Evolutionary conservation across 2,113 vertebrate species (phyloP).

Genomic region (Rafetus swinhoei): DNA sequence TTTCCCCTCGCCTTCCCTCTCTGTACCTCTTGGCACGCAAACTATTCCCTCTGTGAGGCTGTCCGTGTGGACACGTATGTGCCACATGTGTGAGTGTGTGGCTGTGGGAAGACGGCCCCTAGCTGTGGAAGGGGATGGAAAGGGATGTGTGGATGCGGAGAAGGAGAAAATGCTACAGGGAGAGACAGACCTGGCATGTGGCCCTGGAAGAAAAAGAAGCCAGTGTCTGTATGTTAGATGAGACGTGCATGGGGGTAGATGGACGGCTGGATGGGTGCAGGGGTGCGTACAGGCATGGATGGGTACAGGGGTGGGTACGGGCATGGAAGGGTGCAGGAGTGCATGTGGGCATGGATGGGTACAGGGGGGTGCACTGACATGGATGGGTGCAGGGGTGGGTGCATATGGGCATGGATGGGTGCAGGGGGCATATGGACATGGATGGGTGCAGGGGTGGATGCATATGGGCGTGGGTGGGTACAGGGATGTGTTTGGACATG

Average conservation of each 20-base stretch:
- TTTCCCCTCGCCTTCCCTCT: accelerated
- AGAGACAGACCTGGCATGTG: not conserved
- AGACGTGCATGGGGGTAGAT: not conserved
- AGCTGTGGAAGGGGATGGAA: not conserved
- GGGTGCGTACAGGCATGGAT: too few species aligned
- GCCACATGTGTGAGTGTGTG: not conserved
- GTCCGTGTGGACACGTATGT: not conserved
- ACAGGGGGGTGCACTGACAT: too few species aligned
- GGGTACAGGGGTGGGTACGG: too few species aligned
- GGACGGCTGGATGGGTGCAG: too few species aligned
- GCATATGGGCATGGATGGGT: too few species aligned
- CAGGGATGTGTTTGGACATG: too few species aligned
- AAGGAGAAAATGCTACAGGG: not conserved
- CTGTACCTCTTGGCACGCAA: not conserved
- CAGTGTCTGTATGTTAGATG: not conserved
- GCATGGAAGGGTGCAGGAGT: too few species aligned
- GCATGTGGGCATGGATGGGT: too few species aligned
- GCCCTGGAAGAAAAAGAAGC: not conserved
- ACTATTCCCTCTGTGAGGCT: not conserved
- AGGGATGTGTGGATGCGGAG: not conserved
- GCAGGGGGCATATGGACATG: too few species aligned
- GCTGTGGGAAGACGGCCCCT: not conserved
- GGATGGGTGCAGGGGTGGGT: too few species aligned
- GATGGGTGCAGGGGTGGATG: too few species aligned
- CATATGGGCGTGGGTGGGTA: too few species aligned